Evolutionary conservation across 1,140 invertebrate genomes (phyloP), one percentile per base, ranked within the genome.

Genomic region (Homalodisca vitripennis): DNA sequence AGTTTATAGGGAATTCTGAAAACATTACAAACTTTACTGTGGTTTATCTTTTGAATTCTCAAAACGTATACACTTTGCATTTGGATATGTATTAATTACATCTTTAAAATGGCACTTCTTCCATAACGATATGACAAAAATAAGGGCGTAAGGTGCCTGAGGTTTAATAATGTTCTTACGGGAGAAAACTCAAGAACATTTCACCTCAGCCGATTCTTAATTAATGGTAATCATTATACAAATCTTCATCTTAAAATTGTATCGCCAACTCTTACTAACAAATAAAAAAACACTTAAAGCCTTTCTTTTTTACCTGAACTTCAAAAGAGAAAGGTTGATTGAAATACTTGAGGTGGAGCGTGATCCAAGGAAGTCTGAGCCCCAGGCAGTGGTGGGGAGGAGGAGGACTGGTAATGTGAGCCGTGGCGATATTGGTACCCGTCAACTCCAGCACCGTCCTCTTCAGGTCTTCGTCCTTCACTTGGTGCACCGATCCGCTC

Each of bases 261-360:
- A 6, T 41, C 6, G 17, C 6, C 34, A 41, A 41, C 6, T 41
- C 6, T 17, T 41, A 17, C n/a, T n/a, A 41, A 41, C 34, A 41
- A 17, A 41, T 17, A 41, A 17, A 41, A 10, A 41, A 6, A 10
- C 6, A 41, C 34, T 17, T 10, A 41, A 17, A 41, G 34, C 17
- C 6, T 17, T 10, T 41, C 6, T 41, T 17, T 17, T 41, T 76
- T 80, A 94, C 92, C 84, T 92, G 90, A 66, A 95, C 93, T 84
- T 98, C 95, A 81, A 98, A 98, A 55, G 93, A 93, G 81, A 98
- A 98, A 80, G 96, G 97, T 80, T 94, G 93, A 75, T 97, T 95
- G 81, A 98, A 82, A 81, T 98, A 98, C 79, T 98, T 98, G 26
- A 98, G 90, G 62, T 98, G 91, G 83, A 98, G 89, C 3, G 97